Evolutionary conservation across 2,888 invertebrate genomes (phyloP).

Genomic region (Lottia scabra): DNA sequence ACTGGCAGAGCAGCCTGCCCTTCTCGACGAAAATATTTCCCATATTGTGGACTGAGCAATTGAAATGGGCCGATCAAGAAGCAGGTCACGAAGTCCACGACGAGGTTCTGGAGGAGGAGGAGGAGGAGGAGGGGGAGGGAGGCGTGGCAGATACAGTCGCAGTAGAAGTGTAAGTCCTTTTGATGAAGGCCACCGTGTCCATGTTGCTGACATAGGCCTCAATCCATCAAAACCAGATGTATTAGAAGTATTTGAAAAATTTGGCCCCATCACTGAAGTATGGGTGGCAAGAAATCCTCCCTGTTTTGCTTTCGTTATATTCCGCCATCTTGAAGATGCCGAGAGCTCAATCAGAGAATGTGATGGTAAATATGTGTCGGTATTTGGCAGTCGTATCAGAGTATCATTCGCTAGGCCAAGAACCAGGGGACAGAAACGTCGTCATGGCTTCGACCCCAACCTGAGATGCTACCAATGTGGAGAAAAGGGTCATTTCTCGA

Average conservation of each 20-base stretch:
- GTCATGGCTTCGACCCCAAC: constrained; percentile 72
- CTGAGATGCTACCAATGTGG: constrained; percentile 75
- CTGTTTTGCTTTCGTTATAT: constrained; percentile 76
- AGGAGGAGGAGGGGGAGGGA: not conserved
- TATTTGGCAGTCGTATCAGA: constrained; percentile 72
- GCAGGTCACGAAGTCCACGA: constrained; percentile 7
- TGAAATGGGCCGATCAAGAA: not conserved
- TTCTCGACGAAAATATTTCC: too few relatives aligned
- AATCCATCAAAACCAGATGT: constrained; percentile 73
- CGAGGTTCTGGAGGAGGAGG: constrained; percentile 1
- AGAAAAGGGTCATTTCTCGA: constrained; percentile 74
- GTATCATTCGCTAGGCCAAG: constrained; percentile 75
- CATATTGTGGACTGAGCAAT: not conserved
- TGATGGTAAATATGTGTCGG: constrained; percentile 76
- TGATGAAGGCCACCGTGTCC: constrained; percentile 65
- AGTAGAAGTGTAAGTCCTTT: constrained; percentile 37
- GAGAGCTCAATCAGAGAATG: constrained; percentile 85
- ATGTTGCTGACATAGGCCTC: constrained; percentile 73
- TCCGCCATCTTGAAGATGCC: constrained; percentile 74
- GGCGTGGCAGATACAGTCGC: constrained; percentile 28
- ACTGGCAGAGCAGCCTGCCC: too few relatives aligned
- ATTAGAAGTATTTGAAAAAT: constrained; percentile 73
- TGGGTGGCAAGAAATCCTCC: constrained; percentile 76
- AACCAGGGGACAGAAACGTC: constrained; percentile 64
- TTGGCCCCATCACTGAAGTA: constrained; percentile 73